Evolutionary conservation across 92 coral and sea anemone genomes (phyloP).

Genomic region (Bergia puertoricense): DNA sequence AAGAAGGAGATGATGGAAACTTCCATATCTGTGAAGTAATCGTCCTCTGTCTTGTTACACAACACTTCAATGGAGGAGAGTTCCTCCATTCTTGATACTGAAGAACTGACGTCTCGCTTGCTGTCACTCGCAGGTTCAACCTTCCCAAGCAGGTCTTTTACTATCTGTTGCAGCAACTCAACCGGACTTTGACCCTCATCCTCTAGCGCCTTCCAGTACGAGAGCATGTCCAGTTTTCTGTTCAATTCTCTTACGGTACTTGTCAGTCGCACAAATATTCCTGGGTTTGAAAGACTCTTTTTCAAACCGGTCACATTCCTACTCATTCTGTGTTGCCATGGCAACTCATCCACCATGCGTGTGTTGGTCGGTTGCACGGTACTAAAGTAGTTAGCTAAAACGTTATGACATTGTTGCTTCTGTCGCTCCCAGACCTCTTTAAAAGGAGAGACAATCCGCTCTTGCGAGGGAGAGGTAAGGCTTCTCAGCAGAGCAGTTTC

Average conservation of each 20-base stretch:
- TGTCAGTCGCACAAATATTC: slow-evolving; percentile 66
- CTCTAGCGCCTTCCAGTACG: slow-evolving; percentile 72
- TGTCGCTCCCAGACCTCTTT: slow-evolving; percentile 95
- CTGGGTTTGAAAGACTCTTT: slow-evolving; percentile 62
- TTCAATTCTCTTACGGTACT: slow-evolving; percentile 50
- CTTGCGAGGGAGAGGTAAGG: slow-evolving; percentile 95
- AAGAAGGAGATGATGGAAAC: slow-evolving; percentile 61
- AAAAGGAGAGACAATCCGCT: slow-evolving; percentile 79
- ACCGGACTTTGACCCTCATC: slow-evolving; percentile 58
- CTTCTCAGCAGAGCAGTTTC: slow-evolving; percentile 82
- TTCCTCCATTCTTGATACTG: slow-evolving; percentile 40
- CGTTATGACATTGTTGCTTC: slow-evolving; percentile 91
- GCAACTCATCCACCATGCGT: slow-evolving; percentile 86
- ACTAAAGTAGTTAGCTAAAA: slow-evolving; percentile 76
- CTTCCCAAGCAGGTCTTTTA: slow-evolving; percentile 52
- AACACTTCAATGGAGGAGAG: slow-evolving; percentile 56
- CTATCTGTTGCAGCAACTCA: slow-evolving; percentile 66
- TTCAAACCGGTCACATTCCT: slow-evolving; percentile 72
- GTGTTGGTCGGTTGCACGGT: slow-evolving; percentile 57
- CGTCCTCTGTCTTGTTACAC: slow-evolving; percentile 55
- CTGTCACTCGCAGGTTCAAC: slow-evolving; percentile 28
- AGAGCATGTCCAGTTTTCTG: slow-evolving; percentile 62
- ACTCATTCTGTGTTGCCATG: slow-evolving; percentile 88
- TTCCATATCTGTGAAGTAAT: slow-evolving; percentile 63
- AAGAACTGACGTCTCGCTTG: slow-evolving; percentile 39